Evolutionary conservation across 1,140 invertebrate species (phyloP).

Genomic region (Drosophila littoralis): DNA sequence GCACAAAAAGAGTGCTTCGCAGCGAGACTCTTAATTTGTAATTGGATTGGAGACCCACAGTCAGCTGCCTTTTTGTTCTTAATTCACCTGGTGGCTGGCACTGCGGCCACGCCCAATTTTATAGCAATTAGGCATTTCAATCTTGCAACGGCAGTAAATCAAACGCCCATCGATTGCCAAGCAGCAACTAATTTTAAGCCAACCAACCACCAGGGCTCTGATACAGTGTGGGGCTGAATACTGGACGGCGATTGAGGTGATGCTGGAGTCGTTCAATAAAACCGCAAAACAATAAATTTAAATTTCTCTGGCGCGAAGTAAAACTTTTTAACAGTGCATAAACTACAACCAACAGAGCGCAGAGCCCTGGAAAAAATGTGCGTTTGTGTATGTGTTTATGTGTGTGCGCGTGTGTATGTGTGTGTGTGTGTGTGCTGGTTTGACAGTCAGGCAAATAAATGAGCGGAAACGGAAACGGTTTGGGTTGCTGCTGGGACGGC

Average conservation of each 20-base stretch:
- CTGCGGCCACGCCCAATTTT: constrained; percentile 58
- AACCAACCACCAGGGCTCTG: constrained; percentile 22
- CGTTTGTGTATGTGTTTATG: constrained; percentile 8
- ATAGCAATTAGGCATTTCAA: constrained; percentile 76
- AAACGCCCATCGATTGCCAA: constrained; percentile 76
- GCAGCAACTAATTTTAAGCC: constrained; percentile 69
- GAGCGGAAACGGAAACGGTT: constrained; percentile 77
- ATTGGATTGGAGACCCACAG: constrained; percentile 44
- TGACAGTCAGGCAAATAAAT: constrained; percentile 77
- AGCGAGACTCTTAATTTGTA: constrained; percentile 20
- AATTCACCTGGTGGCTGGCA: constrained; percentile 40
- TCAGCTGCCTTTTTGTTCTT: too few relatives aligned
- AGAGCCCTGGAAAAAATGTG: constrained; percentile 7
- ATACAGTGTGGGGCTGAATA: neutral
- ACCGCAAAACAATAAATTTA: constrained; percentile 82
- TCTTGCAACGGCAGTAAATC: constrained; percentile 67
- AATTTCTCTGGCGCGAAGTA: constrained; percentile 65
- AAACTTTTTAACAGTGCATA: constrained; percentile 72
- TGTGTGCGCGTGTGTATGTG: neutral
- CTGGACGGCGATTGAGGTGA: constrained; percentile 4
- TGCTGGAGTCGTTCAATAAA: constrained; percentile 50
- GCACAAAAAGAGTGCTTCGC: neutral
- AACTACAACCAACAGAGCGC: constrained; percentile 52
- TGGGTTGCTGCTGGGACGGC: constrained; percentile 39
- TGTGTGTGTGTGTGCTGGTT: constrained; percentile 47